Base-by-base conservation (phyloP, 2,888 invertebrate genomes). In the Myathropa florea region DNA sequence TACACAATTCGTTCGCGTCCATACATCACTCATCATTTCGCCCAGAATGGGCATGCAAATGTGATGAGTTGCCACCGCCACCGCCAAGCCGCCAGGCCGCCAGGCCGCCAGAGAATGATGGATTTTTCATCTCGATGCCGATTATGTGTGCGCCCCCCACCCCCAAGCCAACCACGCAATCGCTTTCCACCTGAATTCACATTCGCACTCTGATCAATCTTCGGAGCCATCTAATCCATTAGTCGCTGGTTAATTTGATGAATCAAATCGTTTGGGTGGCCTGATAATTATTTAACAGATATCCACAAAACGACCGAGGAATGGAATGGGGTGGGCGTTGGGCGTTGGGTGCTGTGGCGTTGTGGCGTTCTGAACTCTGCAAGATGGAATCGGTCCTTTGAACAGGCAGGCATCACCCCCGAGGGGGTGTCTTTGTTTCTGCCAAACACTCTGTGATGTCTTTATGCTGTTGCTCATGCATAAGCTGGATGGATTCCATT, bases 391-490 rank as follows among this genome's bases (percentile, higher is more conserved):
- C 26, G 63, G 67, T 71, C 71, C 72, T 61, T 60, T 55, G 67
- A 60, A 61, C 67, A 65, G n/a, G n/a, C 2, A 9, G 57, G 61
- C 61, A 78, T 57, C 60, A 77, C 39, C 39, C 55, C 39, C 39
- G 36, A 72, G 53, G 75, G 59, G 55, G 39, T 78, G n/a, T 39
- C 67, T 77, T 78, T 83, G 78, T 78, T 72, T 63, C 39, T 61
- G 55, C 23, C 71, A 71, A 77, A 61, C 71, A 77, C 23, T 65
- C 46, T 65, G 77, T 82, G 65, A 77, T 65, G 71, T 71, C 77
- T 71, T 77, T 77, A 72, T 72, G 46, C 46, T 67, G 70, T 83
- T 72, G 71, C 61, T 77, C 77, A 77, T 77, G 71, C 67, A 72
- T 83, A 71, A 77, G 55, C 36, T 39, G 65, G 71, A 83, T 71